phyloP scores from a whole-genome alignment of 2,113 vertebrate genomes.

The Notothenia coriiceps region DNA sequence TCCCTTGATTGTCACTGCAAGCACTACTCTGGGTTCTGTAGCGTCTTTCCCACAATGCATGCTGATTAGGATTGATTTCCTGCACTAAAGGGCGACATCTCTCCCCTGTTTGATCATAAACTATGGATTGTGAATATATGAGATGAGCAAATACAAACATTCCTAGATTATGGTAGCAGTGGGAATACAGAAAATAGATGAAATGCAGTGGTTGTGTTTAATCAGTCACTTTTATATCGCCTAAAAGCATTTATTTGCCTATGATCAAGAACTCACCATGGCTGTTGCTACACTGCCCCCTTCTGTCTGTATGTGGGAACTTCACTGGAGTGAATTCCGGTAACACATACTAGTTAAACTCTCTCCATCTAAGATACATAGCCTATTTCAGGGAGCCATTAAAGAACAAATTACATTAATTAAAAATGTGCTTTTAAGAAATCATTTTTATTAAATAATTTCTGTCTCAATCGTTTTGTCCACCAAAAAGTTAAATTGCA shows the following conservation, averaged over 20 bases:
- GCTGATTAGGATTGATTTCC: slow-evolving; percentile 58
- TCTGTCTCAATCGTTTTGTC: not conserved
- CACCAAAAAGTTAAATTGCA: not conserved
- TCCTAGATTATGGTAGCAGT: slow-evolving; percentile 22
- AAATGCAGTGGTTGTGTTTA: slow-evolving; percentile 14
- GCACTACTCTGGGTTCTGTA: not conserved
- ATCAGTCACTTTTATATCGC: slow-evolving; percentile 26
- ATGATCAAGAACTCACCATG: not conserved
- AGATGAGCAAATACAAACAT: slow-evolving; percentile 21
- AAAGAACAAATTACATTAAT: not conserved
- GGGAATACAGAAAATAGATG: slow-evolving; percentile 26
- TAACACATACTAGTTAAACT: not conserved
- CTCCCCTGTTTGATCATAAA: slow-evolving; percentile 9
- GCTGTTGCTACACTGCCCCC: slow-evolving; percentile 71
- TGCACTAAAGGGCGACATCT: slow-evolving; percentile 26
- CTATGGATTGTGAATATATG: slow-evolving; percentile 18
- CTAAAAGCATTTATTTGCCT: not conserved
- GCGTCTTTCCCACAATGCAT: slow-evolving; percentile 19
- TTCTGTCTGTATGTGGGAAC: slow-evolving; percentile 53
- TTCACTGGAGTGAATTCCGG: slow-evolving; percentile 2
- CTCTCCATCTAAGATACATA: not conserved
- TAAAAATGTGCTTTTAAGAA: not conserved
- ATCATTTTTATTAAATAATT: not conserved
- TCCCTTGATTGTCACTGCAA: slow-evolving; percentile 45
- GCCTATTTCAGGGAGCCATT: not conserved